phyloP scores from a whole-genome alignment of 2,797 vertebrate genomes.

The Aldrovandia affinis region DNA sequence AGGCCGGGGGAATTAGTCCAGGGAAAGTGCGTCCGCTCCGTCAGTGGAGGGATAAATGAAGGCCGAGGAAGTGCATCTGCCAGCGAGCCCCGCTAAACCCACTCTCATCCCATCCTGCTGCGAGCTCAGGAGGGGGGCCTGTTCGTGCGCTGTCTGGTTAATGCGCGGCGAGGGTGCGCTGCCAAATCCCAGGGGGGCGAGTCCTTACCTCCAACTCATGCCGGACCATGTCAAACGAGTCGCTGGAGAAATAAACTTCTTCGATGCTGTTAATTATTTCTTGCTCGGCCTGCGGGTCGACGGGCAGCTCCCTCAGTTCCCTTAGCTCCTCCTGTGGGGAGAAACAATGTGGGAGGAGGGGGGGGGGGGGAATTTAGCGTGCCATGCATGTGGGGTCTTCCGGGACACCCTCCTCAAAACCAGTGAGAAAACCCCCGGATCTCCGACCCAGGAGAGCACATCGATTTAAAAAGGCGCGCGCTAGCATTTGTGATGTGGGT shows the following conservation, averaged over 20 bases:
- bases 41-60: constrained; percentile 7
- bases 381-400: background rate
- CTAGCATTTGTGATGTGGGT: constrained; percentile 38
- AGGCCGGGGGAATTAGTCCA: background rate
- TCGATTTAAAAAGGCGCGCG: constrained; percentile 55
- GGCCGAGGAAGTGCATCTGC: background rate
- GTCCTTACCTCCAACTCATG: constrained; percentile 91
- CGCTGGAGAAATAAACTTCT: constrained; percentile 92
- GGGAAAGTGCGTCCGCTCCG: background rate
- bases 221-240: constrained; percentile 94
- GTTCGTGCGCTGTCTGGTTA: background rate
- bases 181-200: constrained; percentile 10
- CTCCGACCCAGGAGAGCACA: constrained; percentile 50
- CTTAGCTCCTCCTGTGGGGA: constrained; percentile 86
- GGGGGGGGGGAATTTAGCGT: constrained; percentile 24
- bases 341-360: background rate
- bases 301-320: constrained; percentile 88
- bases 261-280: constrained; percentile 96
- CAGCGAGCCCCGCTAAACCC: background rate
- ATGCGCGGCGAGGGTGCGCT: constrained; percentile 32
- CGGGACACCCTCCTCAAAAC: background rate
- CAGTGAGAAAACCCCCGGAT: constrained; percentile 10
- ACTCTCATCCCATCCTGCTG: background rate
- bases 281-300: constrained; percentile 92
- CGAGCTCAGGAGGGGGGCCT: background rate